phyloP scores from a whole-genome alignment of 2,113 vertebrate genomes.

The Papio anubis region DNA sequence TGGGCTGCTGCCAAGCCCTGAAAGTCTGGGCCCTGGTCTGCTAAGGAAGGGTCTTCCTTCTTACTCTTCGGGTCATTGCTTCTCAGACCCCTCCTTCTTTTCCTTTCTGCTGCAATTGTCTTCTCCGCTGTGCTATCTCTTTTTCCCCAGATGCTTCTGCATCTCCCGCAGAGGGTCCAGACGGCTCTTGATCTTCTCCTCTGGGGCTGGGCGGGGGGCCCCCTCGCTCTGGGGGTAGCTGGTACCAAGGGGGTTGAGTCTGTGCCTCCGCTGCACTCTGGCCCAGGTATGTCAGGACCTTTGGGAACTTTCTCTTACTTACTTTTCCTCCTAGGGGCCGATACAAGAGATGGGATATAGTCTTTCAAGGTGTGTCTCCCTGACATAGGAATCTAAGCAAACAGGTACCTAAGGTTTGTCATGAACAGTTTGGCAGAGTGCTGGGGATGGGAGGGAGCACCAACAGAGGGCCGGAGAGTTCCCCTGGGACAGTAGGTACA shows the following conservation, averaged over 20 bases:
- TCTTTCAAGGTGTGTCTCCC: background rate
- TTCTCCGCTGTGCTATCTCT: too few species aligned
- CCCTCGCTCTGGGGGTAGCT: conserved; percentile 81
- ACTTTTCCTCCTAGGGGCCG: too few species aligned
- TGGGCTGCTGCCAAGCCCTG: too few species aligned
- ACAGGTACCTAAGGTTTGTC: background rate
- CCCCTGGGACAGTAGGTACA: background rate
- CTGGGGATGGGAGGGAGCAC: background rate
- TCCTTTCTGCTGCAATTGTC: too few species aligned
- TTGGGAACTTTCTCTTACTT: too few species aligned
- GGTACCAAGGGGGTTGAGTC: conserved; percentile 64
- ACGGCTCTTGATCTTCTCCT: too few species aligned
- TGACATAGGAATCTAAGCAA: background rate
- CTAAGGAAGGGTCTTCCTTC: too few species aligned
- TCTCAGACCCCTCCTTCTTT: too few species aligned
- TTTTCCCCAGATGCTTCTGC: too few species aligned
- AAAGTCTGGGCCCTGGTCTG: too few species aligned
- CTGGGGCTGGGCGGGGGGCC: background rate
- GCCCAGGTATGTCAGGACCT: conserved; percentile 92
- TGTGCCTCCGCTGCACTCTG: conserved; percentile 88
- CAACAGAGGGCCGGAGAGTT: accelerated
- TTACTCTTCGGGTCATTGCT: too few species aligned
- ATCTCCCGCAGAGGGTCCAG: too few species aligned
- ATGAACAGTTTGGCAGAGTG: background rate
- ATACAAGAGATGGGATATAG: background rate